Conservation (phyloP, 2,888 invertebrate genomes). For the Oxytorus armatus region DNA sequence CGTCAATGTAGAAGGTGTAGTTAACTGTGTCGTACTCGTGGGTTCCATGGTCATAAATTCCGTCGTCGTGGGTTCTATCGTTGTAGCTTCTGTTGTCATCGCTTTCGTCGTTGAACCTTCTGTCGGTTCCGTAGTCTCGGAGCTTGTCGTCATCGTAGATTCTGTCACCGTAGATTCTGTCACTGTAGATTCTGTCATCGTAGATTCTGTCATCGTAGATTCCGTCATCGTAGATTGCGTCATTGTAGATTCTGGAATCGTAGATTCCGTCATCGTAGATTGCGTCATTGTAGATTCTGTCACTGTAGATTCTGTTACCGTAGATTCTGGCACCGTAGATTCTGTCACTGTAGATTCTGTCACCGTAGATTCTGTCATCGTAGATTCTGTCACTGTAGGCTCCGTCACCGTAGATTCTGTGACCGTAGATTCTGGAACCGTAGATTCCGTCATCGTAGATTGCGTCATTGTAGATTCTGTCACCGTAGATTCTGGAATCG, state of each 20-base stretch:
- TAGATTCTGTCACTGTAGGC: too few relatives aligned
- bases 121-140: neutral
- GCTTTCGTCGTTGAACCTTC: constrained; percentile 32
- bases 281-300: too few relatives aligned
- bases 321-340: too few relatives aligned
- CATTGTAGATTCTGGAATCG: too few relatives aligned
- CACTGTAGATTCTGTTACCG: too few relatives aligned
- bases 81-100: neutral
- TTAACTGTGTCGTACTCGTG: constrained; percentile 4
- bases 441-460: too few relatives aligned
- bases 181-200: constrained; percentile 31
- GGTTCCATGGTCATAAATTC: constrained; percentile 24
- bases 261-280: too few relatives aligned
- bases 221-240: neutral
- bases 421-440: neutral
- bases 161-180: constrained; percentile 21
- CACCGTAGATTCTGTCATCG: neutral
- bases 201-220: constrained; percentile 4
- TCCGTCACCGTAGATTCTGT: too few relatives aligned
- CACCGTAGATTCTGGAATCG: too few relatives aligned
- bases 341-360: constrained; percentile 16
- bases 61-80: constrained; percentile 5
- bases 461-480: too few relatives aligned
- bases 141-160: neutral
- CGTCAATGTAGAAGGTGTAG: neutral